Evolutionary conservation across 1,140 invertebrate species (phyloP).

Genomic region (Leptinotarsa defecta): DNA sequence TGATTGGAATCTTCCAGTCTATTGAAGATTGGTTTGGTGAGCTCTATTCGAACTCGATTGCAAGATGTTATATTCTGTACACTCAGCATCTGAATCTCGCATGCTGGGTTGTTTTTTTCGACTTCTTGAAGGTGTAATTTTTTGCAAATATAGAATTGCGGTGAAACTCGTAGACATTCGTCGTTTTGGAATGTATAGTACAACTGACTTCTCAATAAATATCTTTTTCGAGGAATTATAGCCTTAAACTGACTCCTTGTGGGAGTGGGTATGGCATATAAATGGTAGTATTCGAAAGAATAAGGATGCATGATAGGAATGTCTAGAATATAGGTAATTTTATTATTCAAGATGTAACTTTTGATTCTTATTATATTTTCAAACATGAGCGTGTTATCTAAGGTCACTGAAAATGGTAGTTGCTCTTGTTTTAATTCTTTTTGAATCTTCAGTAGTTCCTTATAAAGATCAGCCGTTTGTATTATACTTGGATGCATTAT

Average conservation of each 20-base stretch:
- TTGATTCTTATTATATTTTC: constrained; percentile 3
- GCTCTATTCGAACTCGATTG: not conserved
- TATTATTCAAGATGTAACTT: too few relatives aligned
- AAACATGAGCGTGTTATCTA: not conserved
- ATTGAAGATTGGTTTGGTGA: not conserved
- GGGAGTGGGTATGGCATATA: not conserved
- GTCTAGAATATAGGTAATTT: not conserved
- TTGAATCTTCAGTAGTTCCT: not conserved
- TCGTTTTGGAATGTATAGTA: too few relatives aligned
- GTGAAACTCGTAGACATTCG: too few relatives aligned
- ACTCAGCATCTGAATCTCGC: too few relatives aligned
- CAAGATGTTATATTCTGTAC: not conserved
- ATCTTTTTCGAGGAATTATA: too few relatives aligned
- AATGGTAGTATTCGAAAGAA: not conserved
- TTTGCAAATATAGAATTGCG: too few relatives aligned
- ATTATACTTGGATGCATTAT: not conserved
- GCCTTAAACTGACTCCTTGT: too few relatives aligned
- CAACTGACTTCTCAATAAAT: too few relatives aligned
- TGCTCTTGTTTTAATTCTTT: not conserved
- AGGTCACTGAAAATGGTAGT: not conserved
- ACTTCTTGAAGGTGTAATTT: too few relatives aligned
- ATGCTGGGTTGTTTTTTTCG: too few relatives aligned
- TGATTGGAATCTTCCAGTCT: too few relatives aligned
- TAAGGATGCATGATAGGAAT: not conserved
- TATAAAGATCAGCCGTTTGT: not conserved